Evolutionary conservation across 2,888 invertebrate genomes (phyloP).

Genomic region (Antheraea yamamai): DNA sequence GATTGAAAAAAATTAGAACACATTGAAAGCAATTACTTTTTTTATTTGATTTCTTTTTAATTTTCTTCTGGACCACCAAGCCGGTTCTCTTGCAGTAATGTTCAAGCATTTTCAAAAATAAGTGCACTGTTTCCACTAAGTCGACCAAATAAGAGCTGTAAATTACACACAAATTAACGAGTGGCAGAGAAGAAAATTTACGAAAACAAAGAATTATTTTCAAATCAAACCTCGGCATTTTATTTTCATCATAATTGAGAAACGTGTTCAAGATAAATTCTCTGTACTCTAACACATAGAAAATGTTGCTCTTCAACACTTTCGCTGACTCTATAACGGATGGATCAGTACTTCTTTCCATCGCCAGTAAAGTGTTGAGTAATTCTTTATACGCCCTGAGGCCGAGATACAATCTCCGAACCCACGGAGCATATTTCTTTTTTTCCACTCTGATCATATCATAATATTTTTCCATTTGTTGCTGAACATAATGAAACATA

Average conservation of each 20-base stretch:
- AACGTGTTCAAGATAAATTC: conserved; percentile 92
- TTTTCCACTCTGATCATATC: conserved; percentile 94
- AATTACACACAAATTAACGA: conserved; percentile 29
- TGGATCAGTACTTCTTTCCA: conserved; percentile 89
- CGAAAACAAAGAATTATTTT: conserved; percentile 8
- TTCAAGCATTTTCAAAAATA: conserved; percentile 95
- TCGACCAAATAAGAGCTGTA: conserved; percentile 91
- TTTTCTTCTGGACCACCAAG: conserved; percentile 88
- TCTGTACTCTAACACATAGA: conserved; percentile 96
- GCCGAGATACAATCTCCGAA: conserved; percentile 92
- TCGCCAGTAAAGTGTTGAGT: conserved; percentile 89
- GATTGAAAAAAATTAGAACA: background rate
- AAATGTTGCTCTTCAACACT: conserved; percentile 94
- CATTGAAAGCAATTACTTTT: conserved; percentile 58
- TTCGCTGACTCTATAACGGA: conserved; percentile 89
- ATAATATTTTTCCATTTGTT: conserved; percentile 92
- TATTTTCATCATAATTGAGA: conserved; percentile 90
- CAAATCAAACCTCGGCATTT: conserved; percentile 89
- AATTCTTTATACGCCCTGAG: conserved; percentile 92
- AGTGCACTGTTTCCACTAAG: conserved; percentile 93
- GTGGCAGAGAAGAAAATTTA: conserved; percentile 9
- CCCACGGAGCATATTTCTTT: conserved; percentile 91
- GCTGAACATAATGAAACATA: conserved; percentile 96
- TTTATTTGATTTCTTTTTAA: conserved; percentile 69
- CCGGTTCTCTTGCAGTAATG: conserved; percentile 84